Conservation (phyloP, 2,113 vertebrate species). For the Narcine bancroftii region DNA sequence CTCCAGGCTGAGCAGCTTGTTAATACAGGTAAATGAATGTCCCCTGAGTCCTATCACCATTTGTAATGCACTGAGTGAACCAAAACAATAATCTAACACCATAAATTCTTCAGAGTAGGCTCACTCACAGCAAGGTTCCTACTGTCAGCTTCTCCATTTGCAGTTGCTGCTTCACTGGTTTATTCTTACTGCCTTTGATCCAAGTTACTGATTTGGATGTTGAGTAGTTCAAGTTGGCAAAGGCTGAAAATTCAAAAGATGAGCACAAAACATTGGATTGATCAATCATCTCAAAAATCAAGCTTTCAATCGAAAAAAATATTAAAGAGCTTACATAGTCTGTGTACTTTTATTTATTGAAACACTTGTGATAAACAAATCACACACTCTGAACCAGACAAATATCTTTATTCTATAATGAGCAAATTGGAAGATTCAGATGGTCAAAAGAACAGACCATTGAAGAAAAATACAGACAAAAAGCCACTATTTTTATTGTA, state of each 20-base stretch:
- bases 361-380: not conserved
- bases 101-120: not conserved
- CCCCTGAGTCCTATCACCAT: not conserved
- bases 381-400: too few relatives aligned
- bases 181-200: not conserved
- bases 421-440: not conserved
- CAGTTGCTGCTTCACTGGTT: not conserved
- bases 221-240: not conserved
- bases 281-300: not conserved
- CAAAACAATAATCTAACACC: not conserved
- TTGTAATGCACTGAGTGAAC: not conserved
- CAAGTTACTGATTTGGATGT: not conserved
- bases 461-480: too few relatives aligned
- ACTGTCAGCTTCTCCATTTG: not conserved
- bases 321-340: not conserved
- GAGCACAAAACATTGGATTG: not conserved
- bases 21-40: not conserved
- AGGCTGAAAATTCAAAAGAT: not conserved
- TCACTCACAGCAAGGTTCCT: not conserved
- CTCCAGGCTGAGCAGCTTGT: not conserved
- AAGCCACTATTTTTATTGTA: not conserved
- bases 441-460: too few relatives aligned
- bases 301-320: not conserved
- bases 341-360: not conserved
- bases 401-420: too few relatives aligned